Conservation (phyloP, 2,113 vertebrate species). For the Anseranas semipalmata region DNA sequence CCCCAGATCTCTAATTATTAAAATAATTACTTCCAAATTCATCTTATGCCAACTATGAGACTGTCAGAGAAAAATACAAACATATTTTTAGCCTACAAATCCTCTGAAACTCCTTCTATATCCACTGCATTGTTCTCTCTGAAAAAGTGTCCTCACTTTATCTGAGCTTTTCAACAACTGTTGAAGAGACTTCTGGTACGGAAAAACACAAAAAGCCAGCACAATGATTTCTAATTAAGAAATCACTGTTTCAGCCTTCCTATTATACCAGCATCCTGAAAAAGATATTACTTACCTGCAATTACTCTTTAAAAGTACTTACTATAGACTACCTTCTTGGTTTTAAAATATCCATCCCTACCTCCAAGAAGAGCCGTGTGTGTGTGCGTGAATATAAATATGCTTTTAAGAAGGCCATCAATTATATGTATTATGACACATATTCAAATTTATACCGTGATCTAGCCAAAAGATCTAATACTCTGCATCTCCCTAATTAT, state of each 20-base stretch:
- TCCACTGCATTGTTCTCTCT: background rate
- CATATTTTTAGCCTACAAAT: background rate
- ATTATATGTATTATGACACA: background rate
- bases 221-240: background rate
- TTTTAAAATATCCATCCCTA: background rate
- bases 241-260: background rate
- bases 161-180: background rate
- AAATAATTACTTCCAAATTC: background rate
- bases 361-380: background rate
- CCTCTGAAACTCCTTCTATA: background rate
- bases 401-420: background rate
- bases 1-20: background rate
- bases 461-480: background rate
- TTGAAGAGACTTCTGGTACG: background rate
- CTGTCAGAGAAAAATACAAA: background rate
- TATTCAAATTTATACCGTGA: background rate
- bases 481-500: background rate
- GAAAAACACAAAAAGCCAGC: background rate
- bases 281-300: conserved; percentile 21
- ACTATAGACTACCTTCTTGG: background rate
- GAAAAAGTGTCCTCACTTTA: background rate
- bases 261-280: background rate
- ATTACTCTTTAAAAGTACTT: background rate
- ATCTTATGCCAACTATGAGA: background rate
- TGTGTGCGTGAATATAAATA: background rate